phyloP scores from a whole-genome alignment of 2,888 invertebrate genomes.

The Eretmocerus hayati region DNA sequence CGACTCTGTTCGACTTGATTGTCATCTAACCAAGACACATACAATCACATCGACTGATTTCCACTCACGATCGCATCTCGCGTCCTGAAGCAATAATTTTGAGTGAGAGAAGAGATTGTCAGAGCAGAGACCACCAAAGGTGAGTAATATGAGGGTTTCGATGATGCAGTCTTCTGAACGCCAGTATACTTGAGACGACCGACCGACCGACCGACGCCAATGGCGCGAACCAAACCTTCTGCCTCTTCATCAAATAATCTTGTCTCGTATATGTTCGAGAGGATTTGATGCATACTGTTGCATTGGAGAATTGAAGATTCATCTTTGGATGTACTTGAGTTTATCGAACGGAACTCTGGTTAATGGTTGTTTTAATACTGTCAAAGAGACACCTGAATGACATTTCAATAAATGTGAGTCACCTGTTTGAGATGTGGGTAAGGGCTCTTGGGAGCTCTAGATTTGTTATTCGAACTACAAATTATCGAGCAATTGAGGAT shows the following conservation, averaged over 20 bases:
- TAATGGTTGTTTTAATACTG: slow-evolving; percentile 15
- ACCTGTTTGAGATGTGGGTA: slow-evolving; percentile 1
- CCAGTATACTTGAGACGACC: too few relatives aligned
- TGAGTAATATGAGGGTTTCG: slow-evolving; percentile 28
- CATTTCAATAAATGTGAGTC: slow-evolving; percentile 13
- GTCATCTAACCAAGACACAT: slow-evolving; percentile 29
- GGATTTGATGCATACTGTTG: background rate
- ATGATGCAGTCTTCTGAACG: slow-evolving; percentile 26
- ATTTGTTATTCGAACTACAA: too few relatives aligned
- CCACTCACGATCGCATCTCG: too few relatives aligned
- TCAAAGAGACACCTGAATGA: slow-evolving; percentile 15
- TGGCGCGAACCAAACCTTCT: slow-evolving; percentile 31
- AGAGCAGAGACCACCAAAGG: slow-evolving; percentile 45
- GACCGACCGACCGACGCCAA: slow-evolving; percentile 37
- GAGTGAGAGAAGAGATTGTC: slow-evolving; percentile 38
- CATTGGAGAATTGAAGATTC: slow-evolving; percentile 38
- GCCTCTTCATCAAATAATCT: slow-evolving; percentile 10
- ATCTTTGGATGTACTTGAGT: slow-evolving; percentile 34
- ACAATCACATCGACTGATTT: slow-evolving; percentile 32
- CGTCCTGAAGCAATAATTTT: slow-evolving; percentile 38
- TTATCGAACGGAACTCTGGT: slow-evolving; percentile 13
- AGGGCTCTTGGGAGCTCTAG: too few relatives aligned
- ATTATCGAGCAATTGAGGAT: too few relatives aligned
- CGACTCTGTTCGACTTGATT: too few relatives aligned
- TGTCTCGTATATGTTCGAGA: background rate